A percentile compares a stretch with the other conserved stretches of the same genome.
These are phyloP conservation scores for Uria aalge DNA, from an alignment of 2,113 vertebrate genomes.

Conservation along the genomic window DNA sequence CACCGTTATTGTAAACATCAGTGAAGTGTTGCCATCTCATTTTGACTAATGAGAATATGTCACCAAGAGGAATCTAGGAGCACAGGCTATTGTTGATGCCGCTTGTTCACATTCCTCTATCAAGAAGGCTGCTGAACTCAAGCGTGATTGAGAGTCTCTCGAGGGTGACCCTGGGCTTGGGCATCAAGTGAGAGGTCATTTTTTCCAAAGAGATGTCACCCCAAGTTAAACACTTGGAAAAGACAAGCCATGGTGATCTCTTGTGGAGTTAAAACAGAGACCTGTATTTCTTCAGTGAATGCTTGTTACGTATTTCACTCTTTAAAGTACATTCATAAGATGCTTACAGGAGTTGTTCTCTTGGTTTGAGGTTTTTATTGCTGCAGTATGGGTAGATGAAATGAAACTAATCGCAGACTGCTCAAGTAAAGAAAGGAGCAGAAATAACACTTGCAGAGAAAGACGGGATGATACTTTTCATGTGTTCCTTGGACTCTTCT, in stretches of 20 bases:
- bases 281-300: neutral
- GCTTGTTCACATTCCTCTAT: neutral
- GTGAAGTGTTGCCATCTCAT: neutral
- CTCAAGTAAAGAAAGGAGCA: neutral
- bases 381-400: neutral
- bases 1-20: neutral
- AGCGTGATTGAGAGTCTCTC: neutral
- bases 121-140: constrained; percentile 20
- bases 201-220: constrained; percentile 4
- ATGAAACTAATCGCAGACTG: neutral
- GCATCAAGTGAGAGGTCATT: constrained; percentile 17
- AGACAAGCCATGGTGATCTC: neutral
- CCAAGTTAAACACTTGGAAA: constrained; percentile 21
- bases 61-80: neutral
- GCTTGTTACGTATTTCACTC: neutral
- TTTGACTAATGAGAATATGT: constrained; percentile 13
- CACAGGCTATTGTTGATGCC: neutral
- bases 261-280: neutral
- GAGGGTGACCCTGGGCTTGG: constrained; percentile 15
- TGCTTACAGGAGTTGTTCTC: neutral
- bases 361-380: neutral
- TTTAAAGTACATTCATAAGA: neutral
- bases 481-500: neutral
- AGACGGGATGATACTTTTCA: neutral
- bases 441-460: neutral